These are phyloP conservation scores for Pholis gunnellus DNA, from an alignment of 2,113 vertebrate species.

Conservation along the genomic window DNA sequence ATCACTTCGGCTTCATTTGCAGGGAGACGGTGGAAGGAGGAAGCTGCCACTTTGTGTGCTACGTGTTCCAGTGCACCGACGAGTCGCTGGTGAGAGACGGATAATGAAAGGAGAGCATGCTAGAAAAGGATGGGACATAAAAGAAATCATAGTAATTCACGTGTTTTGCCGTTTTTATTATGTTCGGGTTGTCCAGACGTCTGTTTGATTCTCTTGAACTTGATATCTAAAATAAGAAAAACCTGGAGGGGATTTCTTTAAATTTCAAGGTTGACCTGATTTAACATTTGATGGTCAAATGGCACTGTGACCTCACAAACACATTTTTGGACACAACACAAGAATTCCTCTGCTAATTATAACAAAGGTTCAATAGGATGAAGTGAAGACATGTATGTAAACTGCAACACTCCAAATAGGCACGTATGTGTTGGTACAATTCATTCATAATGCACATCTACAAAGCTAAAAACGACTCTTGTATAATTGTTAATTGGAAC, in stretches of 20 bases:
- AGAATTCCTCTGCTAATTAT: background rate
- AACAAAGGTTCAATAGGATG: background rate
- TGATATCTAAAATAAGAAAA: background rate
- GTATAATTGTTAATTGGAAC: background rate
- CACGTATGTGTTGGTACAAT: background rate
- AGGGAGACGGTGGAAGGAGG: constrained; percentile 91
- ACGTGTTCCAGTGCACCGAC: constrained; percentile 95
- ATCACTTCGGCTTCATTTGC: constrained; percentile 99
- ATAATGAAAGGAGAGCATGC: background rate
- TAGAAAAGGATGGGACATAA: background rate
- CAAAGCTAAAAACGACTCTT: background rate
- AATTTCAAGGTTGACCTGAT: background rate
- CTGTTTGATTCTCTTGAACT: background rate
- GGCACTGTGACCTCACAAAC: background rate
- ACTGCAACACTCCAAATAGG: background rate
- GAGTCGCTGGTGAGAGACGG: constrained; percentile 92
- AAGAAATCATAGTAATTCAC: background rate
- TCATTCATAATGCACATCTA: background rate
- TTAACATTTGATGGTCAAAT: too few relatives aligned
- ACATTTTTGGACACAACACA: background rate
- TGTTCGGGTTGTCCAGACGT: background rate
- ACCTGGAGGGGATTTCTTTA: background rate
- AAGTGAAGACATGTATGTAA: background rate
- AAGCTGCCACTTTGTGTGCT: constrained; percentile 94
- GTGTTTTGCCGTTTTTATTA: background rate